These are phyloP conservation scores for Porites australiensis DNA, from an alignment of 64 coral and sea anemone genomes.

Conservation along the genomic window DNA sequence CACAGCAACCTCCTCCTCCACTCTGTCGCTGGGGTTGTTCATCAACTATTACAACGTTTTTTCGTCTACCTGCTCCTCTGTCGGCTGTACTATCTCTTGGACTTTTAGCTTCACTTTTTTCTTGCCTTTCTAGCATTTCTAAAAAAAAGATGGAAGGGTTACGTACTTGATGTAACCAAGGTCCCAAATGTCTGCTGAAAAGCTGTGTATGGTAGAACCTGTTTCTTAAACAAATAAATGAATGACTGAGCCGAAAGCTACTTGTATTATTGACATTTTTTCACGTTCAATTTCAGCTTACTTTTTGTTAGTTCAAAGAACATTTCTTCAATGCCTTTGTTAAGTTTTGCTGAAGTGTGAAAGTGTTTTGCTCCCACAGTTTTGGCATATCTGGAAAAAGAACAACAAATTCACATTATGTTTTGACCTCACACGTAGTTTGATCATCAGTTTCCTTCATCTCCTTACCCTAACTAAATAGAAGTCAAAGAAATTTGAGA, in stretches of 20 bases:
- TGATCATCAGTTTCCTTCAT: too few relatives aligned
- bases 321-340: conserved; percentile 99
- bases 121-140: conserved; percentile 89
- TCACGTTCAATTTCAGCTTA: conserved; percentile 29
- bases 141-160: neutral
- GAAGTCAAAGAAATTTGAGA: too few relatives aligned
- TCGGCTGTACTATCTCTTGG: conserved; percentile 53
- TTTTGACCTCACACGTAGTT: too few relatives aligned
- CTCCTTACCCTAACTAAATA: too few relatives aligned
- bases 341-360: conserved; percentile 99
- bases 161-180: too few relatives aligned
- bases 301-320: conserved; percentile 98
- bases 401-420: neutral
- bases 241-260: too few relatives aligned
- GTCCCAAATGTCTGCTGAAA: too few relatives aligned
- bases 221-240: too few relatives aligned
- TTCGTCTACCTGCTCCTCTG: conserved; percentile 47
- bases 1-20: conserved; percentile 69
- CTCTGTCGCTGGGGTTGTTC: conserved; percentile 68
- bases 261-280: too few relatives aligned
- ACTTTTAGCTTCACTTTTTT: conserved; percentile 67
- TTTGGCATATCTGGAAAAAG: conserved; percentile 84
- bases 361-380: conserved; percentile 98
- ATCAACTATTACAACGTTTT: conserved; percentile 88
- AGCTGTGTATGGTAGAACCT: too few relatives aligned